A percentile compares a stretch with the other conserved stretches of the same genome.
Evolutionary conservation across 2,797 vertebrate genomes (phyloP).

Genomic region (Acanthurus lineatus): DNA sequence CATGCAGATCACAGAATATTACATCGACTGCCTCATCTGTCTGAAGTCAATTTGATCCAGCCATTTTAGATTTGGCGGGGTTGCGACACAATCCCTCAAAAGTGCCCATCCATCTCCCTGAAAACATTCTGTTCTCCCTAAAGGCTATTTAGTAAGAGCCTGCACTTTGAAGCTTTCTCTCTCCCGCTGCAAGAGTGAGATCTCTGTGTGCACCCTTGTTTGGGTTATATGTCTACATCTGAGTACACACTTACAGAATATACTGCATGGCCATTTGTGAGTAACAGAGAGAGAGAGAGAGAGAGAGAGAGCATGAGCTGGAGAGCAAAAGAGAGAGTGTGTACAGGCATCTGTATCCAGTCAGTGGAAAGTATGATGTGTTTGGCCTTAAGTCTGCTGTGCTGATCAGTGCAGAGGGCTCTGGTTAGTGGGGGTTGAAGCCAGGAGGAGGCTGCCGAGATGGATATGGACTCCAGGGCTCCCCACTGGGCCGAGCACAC

Average conservation of each 20-base stretch:
- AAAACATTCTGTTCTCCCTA: constrained; percentile 82
- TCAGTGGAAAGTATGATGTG: constrained; percentile 86
- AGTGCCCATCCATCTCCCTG: constrained; percentile 83
- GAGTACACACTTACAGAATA: constrained; percentile 69
- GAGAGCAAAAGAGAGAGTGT: constrained; percentile 56
- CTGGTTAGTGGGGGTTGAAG: constrained; percentile 83
- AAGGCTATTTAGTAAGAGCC: constrained; percentile 76
- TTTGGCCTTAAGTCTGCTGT: constrained; percentile 83
- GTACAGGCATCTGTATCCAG: constrained; percentile 80
- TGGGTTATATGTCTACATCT: constrained; percentile 73
- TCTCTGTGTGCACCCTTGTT: constrained; percentile 71
- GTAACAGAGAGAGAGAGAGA: constrained; percentile 45
- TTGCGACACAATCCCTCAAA: constrained; percentile 85
- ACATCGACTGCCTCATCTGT: constrained; percentile 85
- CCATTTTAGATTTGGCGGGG: constrained; percentile 85
- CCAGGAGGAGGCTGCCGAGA: constrained; percentile 85
- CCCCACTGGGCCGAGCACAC: constrained; percentile 81
- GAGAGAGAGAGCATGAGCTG: constrained; percentile 9
- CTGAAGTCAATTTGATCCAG: constrained; percentile 87
- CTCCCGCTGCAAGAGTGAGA: constrained; percentile 53
- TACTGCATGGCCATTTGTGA: constrained; percentile 71
- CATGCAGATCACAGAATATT: constrained; percentile 87
- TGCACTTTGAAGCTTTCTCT: constrained; percentile 63
- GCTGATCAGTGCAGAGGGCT: constrained; percentile 81
- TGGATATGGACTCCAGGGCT: constrained; percentile 85